These are phyloP conservation scores for Spinus olivaceus DNA, from an alignment of 2,797 vertebrate genomes.

Conservation along the genomic window DNA sequence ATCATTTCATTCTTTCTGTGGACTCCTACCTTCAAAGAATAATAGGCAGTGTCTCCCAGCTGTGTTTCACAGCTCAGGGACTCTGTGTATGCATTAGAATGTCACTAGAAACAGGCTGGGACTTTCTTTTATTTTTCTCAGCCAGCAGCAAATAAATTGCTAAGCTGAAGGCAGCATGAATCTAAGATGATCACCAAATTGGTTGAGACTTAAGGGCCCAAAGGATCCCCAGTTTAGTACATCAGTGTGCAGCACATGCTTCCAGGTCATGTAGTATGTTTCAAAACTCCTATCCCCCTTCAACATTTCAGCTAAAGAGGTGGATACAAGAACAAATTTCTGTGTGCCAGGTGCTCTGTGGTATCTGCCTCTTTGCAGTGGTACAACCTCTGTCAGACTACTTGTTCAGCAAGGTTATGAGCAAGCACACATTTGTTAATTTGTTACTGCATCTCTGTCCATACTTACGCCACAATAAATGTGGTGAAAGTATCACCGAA, in stretches of 20 bases:
- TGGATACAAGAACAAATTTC: background rate
- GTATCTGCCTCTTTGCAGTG: background rate
- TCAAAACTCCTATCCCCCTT: background rate
- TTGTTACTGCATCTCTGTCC: background rate
- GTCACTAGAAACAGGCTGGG: background rate
- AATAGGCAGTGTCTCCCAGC: background rate
- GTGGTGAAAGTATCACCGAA: background rate
- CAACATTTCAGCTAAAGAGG: background rate
- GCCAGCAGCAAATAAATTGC: background rate
- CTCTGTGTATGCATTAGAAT: background rate
- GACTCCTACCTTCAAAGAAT: background rate
- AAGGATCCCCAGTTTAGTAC: background rate
- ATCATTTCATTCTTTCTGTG: background rate
- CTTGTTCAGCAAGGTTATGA: background rate
- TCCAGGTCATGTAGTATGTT: background rate
- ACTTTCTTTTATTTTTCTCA: background rate
- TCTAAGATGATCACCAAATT: background rate
- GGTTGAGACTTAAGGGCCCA: background rate
- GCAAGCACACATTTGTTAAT: background rate
- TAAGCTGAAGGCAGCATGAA: background rate
- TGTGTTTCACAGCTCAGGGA: background rate
- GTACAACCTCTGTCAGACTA: background rate
- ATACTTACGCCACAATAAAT: background rate
- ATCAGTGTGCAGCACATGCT: background rate
- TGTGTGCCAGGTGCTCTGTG: background rate